Percentiles rank a stretch among this genome's conserved stretches.
Evolutionary conservation across 2,888 invertebrate genomes (phyloP).

Genomic region (Rhagonycha fulva): DNA sequence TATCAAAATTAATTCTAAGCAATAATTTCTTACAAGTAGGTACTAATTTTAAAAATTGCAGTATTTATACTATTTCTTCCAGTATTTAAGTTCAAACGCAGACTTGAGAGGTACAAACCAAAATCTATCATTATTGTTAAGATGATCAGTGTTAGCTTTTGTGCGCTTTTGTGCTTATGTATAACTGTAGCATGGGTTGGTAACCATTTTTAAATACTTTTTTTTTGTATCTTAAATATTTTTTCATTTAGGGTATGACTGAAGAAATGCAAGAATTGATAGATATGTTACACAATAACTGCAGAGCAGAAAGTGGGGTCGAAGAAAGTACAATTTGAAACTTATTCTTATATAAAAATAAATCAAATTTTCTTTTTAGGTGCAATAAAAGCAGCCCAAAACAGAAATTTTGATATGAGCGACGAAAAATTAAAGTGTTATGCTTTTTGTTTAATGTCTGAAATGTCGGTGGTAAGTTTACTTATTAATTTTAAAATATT

Average conservation of each 20-base stretch:
- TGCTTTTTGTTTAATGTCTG: conserved; percentile 46
- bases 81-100: neutral
- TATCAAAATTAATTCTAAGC: neutral
- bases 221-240: no score
- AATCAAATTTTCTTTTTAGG: conserved; percentile 34
- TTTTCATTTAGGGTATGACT: conserved; percentile 27
- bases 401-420: conserved; percentile 46
- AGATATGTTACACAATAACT: conserved; percentile 49
- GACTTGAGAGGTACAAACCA: neutral
- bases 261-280: conserved; percentile 51
- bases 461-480: conserved; percentile 44
- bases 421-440: conserved; percentile 51
- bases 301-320: conserved; percentile 49
- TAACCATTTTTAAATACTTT: no score
- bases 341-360: neutral
- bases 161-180: neutral
- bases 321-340: conserved; percentile 45
- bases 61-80: neutral
- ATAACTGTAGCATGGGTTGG: neutral
- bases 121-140: neutral
- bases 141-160: neutral
- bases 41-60: neutral
- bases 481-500: neutral
- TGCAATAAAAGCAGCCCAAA: conserved; percentile 43
- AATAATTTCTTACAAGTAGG: neutral